Evolutionary conservation across 2,888 invertebrate genomes (phyloP).

Genomic region (Cephonodes hylas): DNA sequence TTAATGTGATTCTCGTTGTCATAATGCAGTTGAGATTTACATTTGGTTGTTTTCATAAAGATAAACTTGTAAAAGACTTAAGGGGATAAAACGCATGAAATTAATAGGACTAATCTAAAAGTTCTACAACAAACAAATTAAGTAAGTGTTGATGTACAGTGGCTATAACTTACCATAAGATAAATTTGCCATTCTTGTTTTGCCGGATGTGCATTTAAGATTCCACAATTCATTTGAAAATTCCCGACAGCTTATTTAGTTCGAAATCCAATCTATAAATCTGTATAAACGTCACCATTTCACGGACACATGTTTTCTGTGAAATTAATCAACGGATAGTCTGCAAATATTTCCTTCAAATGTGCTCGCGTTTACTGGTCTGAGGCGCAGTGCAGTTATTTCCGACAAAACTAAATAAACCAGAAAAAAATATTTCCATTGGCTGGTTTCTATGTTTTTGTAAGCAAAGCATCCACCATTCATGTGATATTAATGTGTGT

Average conservation of each 20-base stretch:
- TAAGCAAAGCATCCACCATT: neutral
- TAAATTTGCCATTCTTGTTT: too few species aligned
- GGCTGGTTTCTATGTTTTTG: neutral
- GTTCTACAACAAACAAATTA: too few species aligned
- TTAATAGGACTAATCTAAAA: too few species aligned
- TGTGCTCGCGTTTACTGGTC: neutral
- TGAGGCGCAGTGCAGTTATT: neutral
- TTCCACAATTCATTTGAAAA: too few species aligned
- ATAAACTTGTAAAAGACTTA: too few species aligned
- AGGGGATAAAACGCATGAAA: too few species aligned
- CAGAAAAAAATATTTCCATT: neutral
- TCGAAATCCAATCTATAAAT: neutral
- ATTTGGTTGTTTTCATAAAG: too few species aligned
- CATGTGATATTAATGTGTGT: conserved; percentile 17
- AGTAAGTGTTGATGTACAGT: too few species aligned
- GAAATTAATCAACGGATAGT: neutral
- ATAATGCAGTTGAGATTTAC: neutral
- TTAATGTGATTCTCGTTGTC: neutral
- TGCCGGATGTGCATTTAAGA: too few species aligned
- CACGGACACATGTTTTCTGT: neutral
- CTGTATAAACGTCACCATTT: neutral
- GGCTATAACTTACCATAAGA: too few species aligned
- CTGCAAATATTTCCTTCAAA: neutral
- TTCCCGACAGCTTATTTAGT: neutral
- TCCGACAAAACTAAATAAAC: neutral